Evolutionary conservation across 2,113 vertebrate genomes (phyloP).

Genomic region (Callocephalon fimbriatum): DNA sequence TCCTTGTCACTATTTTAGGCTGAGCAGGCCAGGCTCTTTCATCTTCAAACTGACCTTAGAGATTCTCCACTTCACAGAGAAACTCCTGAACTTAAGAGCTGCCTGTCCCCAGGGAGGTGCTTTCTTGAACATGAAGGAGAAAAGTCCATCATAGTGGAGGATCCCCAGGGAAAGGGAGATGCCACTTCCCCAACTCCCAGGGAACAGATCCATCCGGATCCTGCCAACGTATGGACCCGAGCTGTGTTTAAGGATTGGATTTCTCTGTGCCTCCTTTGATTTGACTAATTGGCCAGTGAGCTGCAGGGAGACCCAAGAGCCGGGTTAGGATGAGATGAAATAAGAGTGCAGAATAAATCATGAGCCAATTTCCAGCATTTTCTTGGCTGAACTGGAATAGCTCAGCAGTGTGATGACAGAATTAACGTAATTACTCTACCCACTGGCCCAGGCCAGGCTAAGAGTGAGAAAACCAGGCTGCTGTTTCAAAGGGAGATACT

Average conservation of each 20-base stretch:
- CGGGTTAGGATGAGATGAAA: background rate
- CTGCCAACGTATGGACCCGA: rapidly evolving
- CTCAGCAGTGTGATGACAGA: slow-evolving; percentile 53
- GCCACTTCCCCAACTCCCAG: background rate
- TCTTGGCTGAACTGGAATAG: slow-evolving; percentile 43
- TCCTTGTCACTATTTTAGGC: background rate
- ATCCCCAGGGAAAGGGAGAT: background rate
- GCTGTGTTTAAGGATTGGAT: background rate
- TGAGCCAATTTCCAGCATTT: slow-evolving; percentile 55
- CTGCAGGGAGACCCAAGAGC: slow-evolving; percentile 19
- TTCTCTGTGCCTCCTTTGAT: background rate
- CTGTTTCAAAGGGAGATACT: background rate
- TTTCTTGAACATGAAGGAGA: background rate
- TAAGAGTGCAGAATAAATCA: slow-evolving; percentile 44
- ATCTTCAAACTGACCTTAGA: background rate
- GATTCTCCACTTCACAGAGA: background rate
- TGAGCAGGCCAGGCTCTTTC: background rate
- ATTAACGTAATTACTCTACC: slow-evolving; percentile 53
- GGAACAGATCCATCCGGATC: rapidly evolving
- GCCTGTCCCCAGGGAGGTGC: rapidly evolving
- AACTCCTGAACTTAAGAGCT: background rate
- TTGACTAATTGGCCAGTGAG: background rate
- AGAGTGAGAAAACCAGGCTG: slow-evolving; percentile 2
- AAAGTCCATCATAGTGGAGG: background rate
- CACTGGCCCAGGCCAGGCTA: background rate